These are phyloP conservation scores for Oncorhynchus mykiss DNA, from an alignment of 2,113 vertebrate species.

Conservation along the genomic window DNA sequence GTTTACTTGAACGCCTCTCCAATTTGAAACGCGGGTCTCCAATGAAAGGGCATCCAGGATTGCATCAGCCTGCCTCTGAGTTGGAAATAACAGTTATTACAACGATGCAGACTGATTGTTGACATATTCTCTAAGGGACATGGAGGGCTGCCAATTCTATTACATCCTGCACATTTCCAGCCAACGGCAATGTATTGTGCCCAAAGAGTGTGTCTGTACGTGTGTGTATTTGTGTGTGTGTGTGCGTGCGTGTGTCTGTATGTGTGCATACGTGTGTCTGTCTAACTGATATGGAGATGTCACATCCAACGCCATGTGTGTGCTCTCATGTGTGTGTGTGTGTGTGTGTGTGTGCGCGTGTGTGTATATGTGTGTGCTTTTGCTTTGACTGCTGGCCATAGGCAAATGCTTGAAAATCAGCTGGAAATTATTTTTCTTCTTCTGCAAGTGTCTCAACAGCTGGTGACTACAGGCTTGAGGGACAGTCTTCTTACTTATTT, in stretches of 20 bases:
- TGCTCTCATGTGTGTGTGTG: neutral
- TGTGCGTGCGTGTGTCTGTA: neutral
- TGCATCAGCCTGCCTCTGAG: neutral
- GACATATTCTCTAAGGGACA: conserved; percentile 20
- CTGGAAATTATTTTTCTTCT: neutral
- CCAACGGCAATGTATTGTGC: neutral
- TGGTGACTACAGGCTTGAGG: neutral
- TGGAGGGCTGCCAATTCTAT: conserved; percentile 6
- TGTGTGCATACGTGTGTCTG: too few relatives aligned
- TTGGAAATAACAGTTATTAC: conserved; percentile 23
- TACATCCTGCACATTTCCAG: conserved; percentile 15
- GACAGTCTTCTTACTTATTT: neutral
- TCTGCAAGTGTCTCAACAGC: neutral
- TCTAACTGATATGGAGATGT: too few relatives aligned
- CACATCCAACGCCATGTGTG: too few relatives aligned
- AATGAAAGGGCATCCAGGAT: conserved; percentile 14
- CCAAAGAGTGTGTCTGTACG: neutral
- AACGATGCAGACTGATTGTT: conserved; percentile 17
- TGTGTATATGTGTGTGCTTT: neutral
- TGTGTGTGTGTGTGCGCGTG: neutral
- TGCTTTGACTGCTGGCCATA: conserved; percentile 15
- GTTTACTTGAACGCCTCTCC: conserved; percentile 3
- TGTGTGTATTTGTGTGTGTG: neutral
- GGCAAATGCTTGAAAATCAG: neutral
- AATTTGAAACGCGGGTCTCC: neutral